phyloP scores from a whole-genome alignment of 2,888 invertebrate genomes.

The Dryadula phaetusa region DNA sequence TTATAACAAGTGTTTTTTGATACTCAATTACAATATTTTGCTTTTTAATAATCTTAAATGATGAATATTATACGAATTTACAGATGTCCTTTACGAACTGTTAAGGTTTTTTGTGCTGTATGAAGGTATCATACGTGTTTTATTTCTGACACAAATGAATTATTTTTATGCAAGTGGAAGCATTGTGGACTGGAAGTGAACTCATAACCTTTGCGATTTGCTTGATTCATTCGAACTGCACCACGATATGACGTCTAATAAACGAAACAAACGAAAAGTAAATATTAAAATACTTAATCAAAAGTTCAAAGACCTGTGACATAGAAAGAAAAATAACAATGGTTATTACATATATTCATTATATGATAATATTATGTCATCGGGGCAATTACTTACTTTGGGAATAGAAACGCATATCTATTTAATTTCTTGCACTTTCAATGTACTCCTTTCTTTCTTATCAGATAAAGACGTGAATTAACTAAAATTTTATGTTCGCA shows the following conservation, averaged over 20 bases:
- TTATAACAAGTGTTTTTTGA: too few relatives aligned
- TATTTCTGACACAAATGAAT: too few relatives aligned
- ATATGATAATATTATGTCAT: slow-evolving; percentile 47
- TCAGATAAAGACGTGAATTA: not conserved
- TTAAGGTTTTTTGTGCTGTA: too few relatives aligned
- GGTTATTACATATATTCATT: slow-evolving; percentile 34
- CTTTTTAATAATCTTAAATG: too few relatives aligned
- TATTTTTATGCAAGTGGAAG: too few relatives aligned
- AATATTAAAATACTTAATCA: slow-evolving; percentile 31
- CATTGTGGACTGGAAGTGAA: not conserved
- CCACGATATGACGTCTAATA: not conserved
- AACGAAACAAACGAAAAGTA: not conserved
- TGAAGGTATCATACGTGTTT: too few relatives aligned
- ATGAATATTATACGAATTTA: too few relatives aligned
- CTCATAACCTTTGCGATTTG: not conserved
- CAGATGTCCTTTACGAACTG: too few relatives aligned
- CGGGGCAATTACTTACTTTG: slow-evolving; percentile 34
- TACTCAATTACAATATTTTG: too few relatives aligned
- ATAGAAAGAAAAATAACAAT: slow-evolving; percentile 38
- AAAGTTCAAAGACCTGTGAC: slow-evolving; percentile 43
- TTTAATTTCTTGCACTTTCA: slow-evolving; percentile 17
- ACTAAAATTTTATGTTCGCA: not conserved
- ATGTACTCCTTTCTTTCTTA: slow-evolving; percentile 6
- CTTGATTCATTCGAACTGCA: not conserved
- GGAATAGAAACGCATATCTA: slow-evolving; percentile 31